phyloP scores from a whole-genome alignment of 2,113 vertebrate genomes.

The Felis catus region F.catus_Fca126_mat1.0 CM031415.1:16079001-16079500 shows the following conservation, averaged over 20 bases:
- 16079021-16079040: neutral
- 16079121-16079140: neutral
- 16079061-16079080: neutral
- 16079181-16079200: neutral
- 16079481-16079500: too few species aligned
- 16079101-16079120: neutral
- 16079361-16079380: neutral
- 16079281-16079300: neutral
- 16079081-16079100: slow-evolving; percentile 9
- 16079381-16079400: neutral
- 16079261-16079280: neutral
- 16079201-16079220: neutral
- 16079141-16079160: slow-evolving; percentile 13
- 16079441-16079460: too few species aligned
- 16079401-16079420: too few species aligned
- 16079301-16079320: neutral
- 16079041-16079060: neutral
- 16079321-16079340: neutral
- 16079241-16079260: neutral
- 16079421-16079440: too few species aligned
- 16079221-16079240: neutral
- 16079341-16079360: neutral
- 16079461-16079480: too few species aligned
- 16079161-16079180: neutral
- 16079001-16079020: neutral